Conservation (phyloP, 2,888 invertebrate genomes). For the Hybos culiciformis region DNA sequence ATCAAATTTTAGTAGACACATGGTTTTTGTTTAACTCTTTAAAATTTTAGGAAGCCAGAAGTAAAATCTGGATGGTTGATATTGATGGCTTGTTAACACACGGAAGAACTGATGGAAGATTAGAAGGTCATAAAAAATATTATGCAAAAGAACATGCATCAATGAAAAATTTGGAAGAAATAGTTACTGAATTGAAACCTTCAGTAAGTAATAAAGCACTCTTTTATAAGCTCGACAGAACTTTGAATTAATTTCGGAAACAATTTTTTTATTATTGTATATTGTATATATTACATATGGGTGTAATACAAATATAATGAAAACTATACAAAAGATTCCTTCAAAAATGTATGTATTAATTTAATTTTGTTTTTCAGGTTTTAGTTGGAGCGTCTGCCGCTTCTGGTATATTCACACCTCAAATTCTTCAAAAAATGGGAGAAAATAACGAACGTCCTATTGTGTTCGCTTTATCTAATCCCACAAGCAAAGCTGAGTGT, state of each 20-base stretch:
- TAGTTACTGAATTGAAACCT: conserved; percentile 75
- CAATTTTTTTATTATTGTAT: background rate
- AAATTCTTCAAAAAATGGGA: conserved; percentile 77
- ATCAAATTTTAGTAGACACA: background rate
- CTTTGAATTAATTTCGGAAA: background rate
- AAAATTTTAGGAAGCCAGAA: conserved; percentile 50
- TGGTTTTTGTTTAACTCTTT: background rate
- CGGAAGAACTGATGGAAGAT: conserved; percentile 38
- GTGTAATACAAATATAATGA: background rate
- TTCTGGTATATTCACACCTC: conserved; percentile 79
- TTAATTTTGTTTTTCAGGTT: conserved; percentile 24
- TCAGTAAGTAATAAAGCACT: conserved; percentile 47
- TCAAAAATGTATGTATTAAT: conserved; percentile 1
- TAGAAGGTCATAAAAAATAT: conserved; percentile 53
- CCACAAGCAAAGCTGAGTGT: conserved; percentile 95
- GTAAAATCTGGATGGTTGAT: conserved; percentile 92
- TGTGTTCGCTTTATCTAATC: conserved; percentile 95
- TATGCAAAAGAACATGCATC: conserved; percentile 69
- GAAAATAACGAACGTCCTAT: conserved; percentile 75
- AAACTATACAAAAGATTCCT: background rate
- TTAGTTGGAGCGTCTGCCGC: conserved; percentile 79
- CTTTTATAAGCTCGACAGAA: background rate
- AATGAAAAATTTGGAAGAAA: conserved; percentile 61
- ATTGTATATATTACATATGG: background rate
- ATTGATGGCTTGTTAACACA: conserved; percentile 74